Evolutionary conservation across 2,888 invertebrate genomes (phyloP).

Genomic region (Linnaemya tessellans): DNA sequence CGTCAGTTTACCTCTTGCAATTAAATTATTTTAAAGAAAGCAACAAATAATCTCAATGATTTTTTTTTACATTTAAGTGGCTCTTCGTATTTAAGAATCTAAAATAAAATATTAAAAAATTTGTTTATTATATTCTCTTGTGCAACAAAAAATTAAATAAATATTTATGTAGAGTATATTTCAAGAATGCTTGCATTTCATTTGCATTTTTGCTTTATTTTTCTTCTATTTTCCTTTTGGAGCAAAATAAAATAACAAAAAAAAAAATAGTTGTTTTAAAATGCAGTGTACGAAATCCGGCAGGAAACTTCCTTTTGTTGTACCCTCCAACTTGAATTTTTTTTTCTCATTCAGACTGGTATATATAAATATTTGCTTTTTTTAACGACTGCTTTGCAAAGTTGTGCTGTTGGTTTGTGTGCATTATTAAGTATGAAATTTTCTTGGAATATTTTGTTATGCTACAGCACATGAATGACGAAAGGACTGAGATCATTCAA

Average conservation of each 20-base stretch:
- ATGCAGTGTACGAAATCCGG: slow-evolving; percentile 43
- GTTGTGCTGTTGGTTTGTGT: slow-evolving; percentile 13
- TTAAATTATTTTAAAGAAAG: no score
- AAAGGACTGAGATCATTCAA: background rate
- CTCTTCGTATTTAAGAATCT: no score
- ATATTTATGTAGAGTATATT: slow-evolving; percentile 40
- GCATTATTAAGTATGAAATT: slow-evolving; percentile 24
- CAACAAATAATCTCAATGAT: no score
- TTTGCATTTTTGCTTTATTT: slow-evolving; percentile 43
- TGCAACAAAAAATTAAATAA: background rate
- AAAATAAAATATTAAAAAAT: background rate
- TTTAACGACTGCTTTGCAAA: slow-evolving; percentile 6
- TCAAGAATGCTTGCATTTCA: slow-evolving; percentile 46
- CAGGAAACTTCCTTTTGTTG: slow-evolving; percentile 16
- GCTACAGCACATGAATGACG: background rate
- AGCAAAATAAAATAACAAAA: no score
- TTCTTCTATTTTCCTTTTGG: background rate
- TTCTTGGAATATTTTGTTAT: background rate
- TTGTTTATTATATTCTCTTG: background rate
- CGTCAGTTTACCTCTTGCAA: no score
- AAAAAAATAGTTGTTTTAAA: slow-evolving; percentile 7
- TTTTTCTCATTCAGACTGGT: background rate
- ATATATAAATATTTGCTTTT: slow-evolving; percentile 6
- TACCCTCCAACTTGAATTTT: slow-evolving; percentile 41
- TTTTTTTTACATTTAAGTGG: no score